Conservation (phyloP, 2,113 vertebrate genomes). For the Psilopogon haemacephalus region DNA sequence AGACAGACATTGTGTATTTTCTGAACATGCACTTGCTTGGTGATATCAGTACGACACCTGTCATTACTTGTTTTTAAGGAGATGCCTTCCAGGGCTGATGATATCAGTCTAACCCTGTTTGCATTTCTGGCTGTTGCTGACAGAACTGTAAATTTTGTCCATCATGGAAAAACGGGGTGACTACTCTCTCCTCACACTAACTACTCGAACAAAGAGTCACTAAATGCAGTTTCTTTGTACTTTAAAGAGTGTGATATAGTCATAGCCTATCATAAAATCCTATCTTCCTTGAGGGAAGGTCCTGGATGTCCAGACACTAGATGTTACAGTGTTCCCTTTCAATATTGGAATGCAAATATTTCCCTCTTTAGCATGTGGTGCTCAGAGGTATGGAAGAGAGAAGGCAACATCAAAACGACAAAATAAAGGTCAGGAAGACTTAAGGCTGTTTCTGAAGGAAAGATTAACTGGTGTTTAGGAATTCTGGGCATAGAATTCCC, state of each 20-base stretch:
- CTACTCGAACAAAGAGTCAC: background rate
- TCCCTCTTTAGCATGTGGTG: background rate
- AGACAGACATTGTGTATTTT: constrained; percentile 54
- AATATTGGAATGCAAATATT: background rate
- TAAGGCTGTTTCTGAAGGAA: background rate
- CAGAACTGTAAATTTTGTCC: constrained; percentile 21
- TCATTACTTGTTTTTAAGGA: constrained; percentile 56
- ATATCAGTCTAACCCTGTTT: constrained; percentile 45
- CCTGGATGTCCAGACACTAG: background rate
- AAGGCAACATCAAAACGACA: background rate
- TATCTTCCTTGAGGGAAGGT: background rate
- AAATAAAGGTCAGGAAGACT: background rate
- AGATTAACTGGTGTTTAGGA: background rate
- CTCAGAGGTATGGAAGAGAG: background rate
- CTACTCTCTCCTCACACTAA: background rate
- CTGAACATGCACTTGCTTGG: background rate
- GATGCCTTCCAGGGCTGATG: constrained; percentile 46
- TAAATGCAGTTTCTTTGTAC: background rate
- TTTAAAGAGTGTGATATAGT: background rate
- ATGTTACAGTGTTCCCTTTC: background rate
- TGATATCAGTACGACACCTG: constrained; percentile 57
- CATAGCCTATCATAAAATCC: background rate
- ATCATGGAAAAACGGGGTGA: background rate
- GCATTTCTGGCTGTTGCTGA: constrained; percentile 17
- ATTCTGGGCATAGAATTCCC: background rate